Conservation (phyloP, 2,888 invertebrate genomes). For the Pristionchus japonicus region DNA sequence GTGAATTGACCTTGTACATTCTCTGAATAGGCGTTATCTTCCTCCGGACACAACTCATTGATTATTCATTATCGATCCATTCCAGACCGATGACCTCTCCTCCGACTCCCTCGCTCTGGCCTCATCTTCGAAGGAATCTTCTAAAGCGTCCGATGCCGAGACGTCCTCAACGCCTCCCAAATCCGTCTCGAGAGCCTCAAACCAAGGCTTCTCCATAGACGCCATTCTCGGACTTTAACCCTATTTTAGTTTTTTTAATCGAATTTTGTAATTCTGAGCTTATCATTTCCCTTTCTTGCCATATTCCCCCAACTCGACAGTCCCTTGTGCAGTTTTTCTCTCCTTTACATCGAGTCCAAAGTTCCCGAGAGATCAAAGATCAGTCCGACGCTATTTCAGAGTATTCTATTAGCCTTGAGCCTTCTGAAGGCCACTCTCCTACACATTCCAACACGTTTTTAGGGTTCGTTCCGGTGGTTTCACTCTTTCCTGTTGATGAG, state of each 20-base stretch:
- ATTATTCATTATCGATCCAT: background rate
- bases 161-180: background rate
- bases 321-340: background rate
- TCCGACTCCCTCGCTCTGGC: background rate
- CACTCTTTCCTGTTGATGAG: background rate
- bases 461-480: conserved; percentile 35
- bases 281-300: background rate
- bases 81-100: background rate
- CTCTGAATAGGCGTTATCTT: too few species aligned
- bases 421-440: background rate
- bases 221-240: conserved; percentile 3
- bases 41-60: too few species aligned
- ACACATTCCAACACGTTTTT: background rate
- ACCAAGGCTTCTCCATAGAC: background rate
- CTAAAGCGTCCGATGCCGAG: background rate
- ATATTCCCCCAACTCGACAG: background rate
- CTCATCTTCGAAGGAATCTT: background rate
- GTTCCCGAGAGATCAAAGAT: conserved; percentile 27
- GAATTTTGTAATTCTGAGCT: background rate
- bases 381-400: background rate
- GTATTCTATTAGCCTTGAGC: background rate
- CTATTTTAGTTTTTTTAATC: background rate
- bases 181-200: background rate
- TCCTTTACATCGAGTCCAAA: background rate
- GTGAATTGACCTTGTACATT: too few species aligned